Base-by-base conservation (phyloP, 2,888 invertebrate species). In the Drosophila neoperkinsi region DNA sequence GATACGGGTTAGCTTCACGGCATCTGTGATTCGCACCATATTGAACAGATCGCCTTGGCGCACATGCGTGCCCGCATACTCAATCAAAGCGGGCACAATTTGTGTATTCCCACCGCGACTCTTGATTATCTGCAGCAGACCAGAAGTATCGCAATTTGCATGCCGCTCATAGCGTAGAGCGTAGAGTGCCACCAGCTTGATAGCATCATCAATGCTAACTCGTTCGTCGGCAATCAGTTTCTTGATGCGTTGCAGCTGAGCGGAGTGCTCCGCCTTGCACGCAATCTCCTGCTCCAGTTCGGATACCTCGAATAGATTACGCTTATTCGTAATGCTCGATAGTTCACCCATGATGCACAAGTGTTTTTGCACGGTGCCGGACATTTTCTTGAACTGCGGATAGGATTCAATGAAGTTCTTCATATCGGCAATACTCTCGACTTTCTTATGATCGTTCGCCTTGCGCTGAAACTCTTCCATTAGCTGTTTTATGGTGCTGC, bases 351-450 rank as follows among this genome's bases (percentile, higher is more conserved):
- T 98, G 41, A 99, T 96, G 0, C 98, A 98, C 57, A 99, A 97
- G 94, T 99, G 99, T 93, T 99, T 99, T 9, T 98, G 96, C 31
- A 99, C 99, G 3, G 99, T 99, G 28, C 98, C 98, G 0, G 97
- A 97, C 95, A 98, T 96, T 95, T 98, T 98, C 94, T 99, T 99
- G 92, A 99, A 99, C 83, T 99, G 96, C 0, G 99, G 99, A 94
- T 99, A 99, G 18, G 97, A 96, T 93, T 99, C 99, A 0, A 99
- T 98, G 93, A 99, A 99, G 90, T 96, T 96, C 94, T 99, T 99
- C 99, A 99, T 99, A 92, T 99, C 99, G 0, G 97, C 95, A 88
- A 99, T 99, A 87, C 98, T 98, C 94, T 99, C 99, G 3, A 99
- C 97, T 56, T 88, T 88, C 38, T 88, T 88, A 28, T 88, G 88